These are phyloP conservation scores for Elephas maximus DNA, from an alignment of 2,113 vertebrate genomes.

Conservation along the genomic window DNA sequence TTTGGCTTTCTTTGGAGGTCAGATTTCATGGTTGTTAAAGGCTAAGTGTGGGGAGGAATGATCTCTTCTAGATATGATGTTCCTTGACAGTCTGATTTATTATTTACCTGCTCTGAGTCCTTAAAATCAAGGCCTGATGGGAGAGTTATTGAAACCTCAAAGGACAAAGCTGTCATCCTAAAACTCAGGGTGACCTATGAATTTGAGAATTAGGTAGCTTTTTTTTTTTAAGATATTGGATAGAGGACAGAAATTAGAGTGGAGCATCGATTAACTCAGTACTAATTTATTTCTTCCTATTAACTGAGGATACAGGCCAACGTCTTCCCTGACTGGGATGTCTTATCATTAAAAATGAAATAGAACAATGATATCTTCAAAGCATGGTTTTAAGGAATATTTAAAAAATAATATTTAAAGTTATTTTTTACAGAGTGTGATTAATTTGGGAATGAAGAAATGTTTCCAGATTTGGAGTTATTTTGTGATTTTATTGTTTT, in stretches of 20 bases:
- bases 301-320: neutral
- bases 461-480: neutral
- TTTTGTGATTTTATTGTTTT: neutral
- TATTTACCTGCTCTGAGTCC: neutral
- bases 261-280: neutral
- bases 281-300: neutral
- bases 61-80: neutral
- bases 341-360: slow-evolving; percentile 11
- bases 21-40: neutral
- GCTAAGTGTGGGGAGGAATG: neutral
- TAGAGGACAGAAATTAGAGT: neutral
- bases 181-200: neutral
- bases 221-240: neutral
- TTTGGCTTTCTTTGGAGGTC: neutral
- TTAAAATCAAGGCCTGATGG: neutral
- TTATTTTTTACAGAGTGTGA: neutral
- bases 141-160: neutral
- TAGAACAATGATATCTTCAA: neutral
- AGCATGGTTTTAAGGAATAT: neutral
- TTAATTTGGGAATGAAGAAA: neutral
- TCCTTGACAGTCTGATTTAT: neutral
- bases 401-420: neutral
- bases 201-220: neutral
- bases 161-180: neutral
- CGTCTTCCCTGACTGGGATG: neutral